These are phyloP conservation scores for Nycticryphes semicollaris DNA, from an alignment of 2,113 vertebrate genomes.

Conservation along the genomic window DNA sequence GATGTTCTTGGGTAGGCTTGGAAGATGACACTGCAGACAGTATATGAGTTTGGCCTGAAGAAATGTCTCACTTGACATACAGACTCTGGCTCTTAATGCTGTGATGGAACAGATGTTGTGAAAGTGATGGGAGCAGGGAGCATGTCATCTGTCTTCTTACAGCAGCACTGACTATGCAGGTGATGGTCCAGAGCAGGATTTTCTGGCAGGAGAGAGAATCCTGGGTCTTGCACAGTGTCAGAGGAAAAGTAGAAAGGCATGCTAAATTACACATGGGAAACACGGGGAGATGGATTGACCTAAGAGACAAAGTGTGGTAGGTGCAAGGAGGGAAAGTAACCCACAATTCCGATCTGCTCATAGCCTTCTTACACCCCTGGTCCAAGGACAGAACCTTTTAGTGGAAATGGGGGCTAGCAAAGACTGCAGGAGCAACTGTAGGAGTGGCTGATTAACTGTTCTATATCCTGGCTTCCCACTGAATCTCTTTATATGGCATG, in stretches of 20 bases:
- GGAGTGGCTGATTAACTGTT: not conserved
- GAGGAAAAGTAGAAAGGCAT: not conserved
- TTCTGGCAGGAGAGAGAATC: not conserved
- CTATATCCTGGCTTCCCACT: not conserved
- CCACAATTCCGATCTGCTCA: not conserved
- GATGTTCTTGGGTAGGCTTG: not conserved
- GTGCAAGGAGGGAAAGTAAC: not conserved
- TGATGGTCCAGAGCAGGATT: not conserved
- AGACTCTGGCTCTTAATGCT: not conserved
- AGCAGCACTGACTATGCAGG: not conserved
- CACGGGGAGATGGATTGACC: not conserved
- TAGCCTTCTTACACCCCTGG: not conserved
- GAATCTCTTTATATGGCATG: slow-evolving; percentile 30
- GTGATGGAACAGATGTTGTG: not conserved
- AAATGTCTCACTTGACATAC: not conserved
- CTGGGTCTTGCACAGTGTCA: not conserved
- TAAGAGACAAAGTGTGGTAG: not conserved
- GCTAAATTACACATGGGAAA: not conserved
- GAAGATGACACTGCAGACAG: not conserved
- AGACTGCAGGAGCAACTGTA: not conserved
- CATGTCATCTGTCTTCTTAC: not conserved
- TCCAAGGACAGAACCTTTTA: not conserved
- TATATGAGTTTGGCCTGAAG: not conserved
- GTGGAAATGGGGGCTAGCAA: not conserved
- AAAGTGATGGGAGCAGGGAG: not conserved